A percentile compares a stretch with the other conserved stretches of the same genome.
Conservation (phyloP, 2,113 vertebrate species). For the Podocnemis expansa region DNA sequence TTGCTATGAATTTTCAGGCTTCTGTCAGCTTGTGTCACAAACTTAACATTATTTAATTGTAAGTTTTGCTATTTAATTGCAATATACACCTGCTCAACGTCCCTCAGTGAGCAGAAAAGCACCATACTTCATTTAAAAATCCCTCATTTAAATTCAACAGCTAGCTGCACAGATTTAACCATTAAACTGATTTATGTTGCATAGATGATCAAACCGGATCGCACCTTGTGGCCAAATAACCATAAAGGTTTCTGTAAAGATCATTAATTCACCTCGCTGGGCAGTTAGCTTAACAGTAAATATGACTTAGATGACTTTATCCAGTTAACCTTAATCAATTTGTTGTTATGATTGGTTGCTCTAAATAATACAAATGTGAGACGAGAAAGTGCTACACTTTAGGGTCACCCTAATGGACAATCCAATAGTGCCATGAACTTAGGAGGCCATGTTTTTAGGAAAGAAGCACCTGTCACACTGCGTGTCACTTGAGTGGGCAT, state of each 20-base stretch:
- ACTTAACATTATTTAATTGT: constrained; percentile 75
- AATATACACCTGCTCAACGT: constrained; percentile 75
- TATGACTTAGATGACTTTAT: constrained; percentile 73
- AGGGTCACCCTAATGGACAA: constrained; percentile 2
- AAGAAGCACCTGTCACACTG: rapidly evolving
- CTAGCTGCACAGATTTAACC: constrained; percentile 74
- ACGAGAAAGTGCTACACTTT: constrained; percentile 32
- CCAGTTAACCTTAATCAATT: constrained; percentile 77
- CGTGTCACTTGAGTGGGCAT: neutral
- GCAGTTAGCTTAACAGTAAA: constrained; percentile 77
- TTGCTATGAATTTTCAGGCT: constrained; percentile 59
- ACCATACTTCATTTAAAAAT: constrained; percentile 75
- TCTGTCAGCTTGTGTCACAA: constrained; percentile 67
- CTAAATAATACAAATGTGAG: constrained; percentile 65
- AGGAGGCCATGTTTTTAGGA: neutral
- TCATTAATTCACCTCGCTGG: constrained; percentile 77
- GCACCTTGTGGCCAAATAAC: constrained; percentile 76
- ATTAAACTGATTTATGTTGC: constrained; percentile 78
- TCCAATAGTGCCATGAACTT: constrained; percentile 7
- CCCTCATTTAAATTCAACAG: constrained; percentile 75
- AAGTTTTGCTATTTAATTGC: constrained; percentile 74
- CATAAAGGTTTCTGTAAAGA: constrained; percentile 77
- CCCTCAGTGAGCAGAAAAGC: constrained; percentile 56
- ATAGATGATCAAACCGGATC: constrained; percentile 76
- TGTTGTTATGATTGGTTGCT: constrained; percentile 74